A percentile compares a stretch with the other conserved stretches of the same genome.
These are phyloP conservation scores for Dysmachus trigonus DNA, from an alignment of 2,888 invertebrate species.

Conservation along the genomic window DNA sequence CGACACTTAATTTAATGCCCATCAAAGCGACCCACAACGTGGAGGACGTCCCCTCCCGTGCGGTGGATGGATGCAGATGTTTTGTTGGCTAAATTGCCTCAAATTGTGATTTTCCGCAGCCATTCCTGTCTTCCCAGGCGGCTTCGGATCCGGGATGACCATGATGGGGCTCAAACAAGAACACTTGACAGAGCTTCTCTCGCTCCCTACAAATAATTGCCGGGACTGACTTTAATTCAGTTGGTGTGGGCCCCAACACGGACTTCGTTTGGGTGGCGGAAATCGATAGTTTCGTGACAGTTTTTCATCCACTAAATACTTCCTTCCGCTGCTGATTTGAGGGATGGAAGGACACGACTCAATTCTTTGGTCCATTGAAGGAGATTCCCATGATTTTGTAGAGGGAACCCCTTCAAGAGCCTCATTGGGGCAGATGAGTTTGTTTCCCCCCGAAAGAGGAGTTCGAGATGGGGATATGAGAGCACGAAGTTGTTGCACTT, in stretches of 20 bases:
- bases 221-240: not conserved
- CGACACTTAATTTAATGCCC: conserved; percentile 6
- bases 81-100: conserved; percentile 24
- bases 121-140: not conserved
- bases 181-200: not conserved
- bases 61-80: not conserved
- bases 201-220: not conserved
- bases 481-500: not conserved
- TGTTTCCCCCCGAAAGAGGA: not conserved
- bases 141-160: not conserved
- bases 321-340: not conserved
- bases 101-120: conserved; percentile 41
- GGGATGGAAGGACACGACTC: not conserved
- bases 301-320: not conserved
- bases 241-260: not conserved
- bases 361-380: not conserved
- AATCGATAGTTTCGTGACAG: conserved; percentile 6
- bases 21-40: not conserved
- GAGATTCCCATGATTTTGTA: not conserved
- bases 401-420: not conserved
- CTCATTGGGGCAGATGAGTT: not conserved
- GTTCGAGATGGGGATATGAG: not conserved
- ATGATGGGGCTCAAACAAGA: not conserved
- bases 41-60: not conserved
- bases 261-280: not conserved